Percentiles rank a stretch among this genome's conserved stretches.
Conservation (phyloP, 2,797 vertebrate species). For the Valencia hispanica region DNA sequence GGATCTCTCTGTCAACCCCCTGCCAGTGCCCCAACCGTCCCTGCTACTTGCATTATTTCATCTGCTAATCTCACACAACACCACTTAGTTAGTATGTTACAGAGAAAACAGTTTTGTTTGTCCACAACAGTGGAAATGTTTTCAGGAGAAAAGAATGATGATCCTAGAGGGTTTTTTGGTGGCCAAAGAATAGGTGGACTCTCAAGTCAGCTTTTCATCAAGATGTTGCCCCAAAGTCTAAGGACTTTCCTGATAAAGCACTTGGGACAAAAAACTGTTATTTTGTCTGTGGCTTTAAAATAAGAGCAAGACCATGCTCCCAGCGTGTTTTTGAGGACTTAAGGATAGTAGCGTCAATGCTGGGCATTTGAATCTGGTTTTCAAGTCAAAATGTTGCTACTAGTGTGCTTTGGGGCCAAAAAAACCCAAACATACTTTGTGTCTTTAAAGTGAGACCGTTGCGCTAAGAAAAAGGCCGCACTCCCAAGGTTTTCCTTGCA, state of each 20-base stretch:
- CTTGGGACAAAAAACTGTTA: neutral
- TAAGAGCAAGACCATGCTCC: neutral
- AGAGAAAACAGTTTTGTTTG: constrained; percentile 56
- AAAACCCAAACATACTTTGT: neutral
- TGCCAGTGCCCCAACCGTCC: constrained; percentile 36
- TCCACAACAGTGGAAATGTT: neutral
- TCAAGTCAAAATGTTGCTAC: neutral
- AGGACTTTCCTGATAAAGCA: neutral
- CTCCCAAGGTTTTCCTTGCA: neutral
- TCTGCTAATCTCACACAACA: constrained; percentile 82
- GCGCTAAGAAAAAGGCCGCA: neutral
- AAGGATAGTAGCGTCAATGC: neutral
- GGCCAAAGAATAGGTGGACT: neutral
- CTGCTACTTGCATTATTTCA: constrained; percentile 81
- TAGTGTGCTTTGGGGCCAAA: neutral
- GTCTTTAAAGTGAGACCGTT: neutral
- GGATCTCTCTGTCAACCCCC: constrained; percentile 82
- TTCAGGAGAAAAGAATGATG: neutral
- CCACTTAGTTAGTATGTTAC: constrained; percentile 71
- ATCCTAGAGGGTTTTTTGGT: neutral
- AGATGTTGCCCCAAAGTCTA: neutral
- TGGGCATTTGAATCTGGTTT: neutral
- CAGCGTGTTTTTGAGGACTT: neutral
- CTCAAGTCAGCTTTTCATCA: neutral
- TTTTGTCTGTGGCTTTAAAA: neutral